phyloP scores from a whole-genome alignment of 2,113 vertebrate species.

The Dolichotis patagonum region DNA sequence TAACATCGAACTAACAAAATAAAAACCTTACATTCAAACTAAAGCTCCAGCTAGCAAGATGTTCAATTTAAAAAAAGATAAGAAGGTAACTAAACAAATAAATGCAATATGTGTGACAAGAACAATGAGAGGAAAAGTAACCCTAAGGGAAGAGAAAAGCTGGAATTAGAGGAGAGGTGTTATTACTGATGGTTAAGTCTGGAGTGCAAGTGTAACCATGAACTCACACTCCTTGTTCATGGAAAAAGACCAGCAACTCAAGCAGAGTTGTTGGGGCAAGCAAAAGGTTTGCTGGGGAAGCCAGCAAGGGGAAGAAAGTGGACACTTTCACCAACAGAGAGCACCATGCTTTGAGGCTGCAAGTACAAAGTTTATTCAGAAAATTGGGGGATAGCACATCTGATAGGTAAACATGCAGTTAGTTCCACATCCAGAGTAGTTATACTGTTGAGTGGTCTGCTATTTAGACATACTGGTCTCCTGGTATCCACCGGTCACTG shows the following conservation, averaged over 20 bases:
- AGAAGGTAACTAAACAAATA: not conserved
- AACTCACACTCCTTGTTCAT: not conserved
- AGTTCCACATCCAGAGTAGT: not conserved
- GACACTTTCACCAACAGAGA: not conserved
- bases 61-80: not conserved
- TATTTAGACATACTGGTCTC: not conserved
- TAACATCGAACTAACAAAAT: not conserved
- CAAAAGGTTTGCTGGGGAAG: not conserved
- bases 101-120: not conserved
- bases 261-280: not conserved
- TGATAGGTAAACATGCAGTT: not conserved
- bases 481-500: not conserved
- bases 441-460: not conserved
- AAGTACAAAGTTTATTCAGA: too few species aligned
- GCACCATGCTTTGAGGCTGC: not conserved
- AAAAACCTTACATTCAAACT: not conserved
- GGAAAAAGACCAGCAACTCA: not conserved
- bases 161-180: not conserved
- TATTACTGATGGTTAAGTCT: not conserved
- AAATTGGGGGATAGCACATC: not conserved
- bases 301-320: not conserved
- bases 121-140: not conserved
- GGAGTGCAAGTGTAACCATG: not conserved
- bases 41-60: not conserved
- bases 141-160: not conserved